These are phyloP conservation scores for Sus scrofa DNA, from an alignment of 2,113 vertebrate species.

Conservation along the genomic window DNA sequence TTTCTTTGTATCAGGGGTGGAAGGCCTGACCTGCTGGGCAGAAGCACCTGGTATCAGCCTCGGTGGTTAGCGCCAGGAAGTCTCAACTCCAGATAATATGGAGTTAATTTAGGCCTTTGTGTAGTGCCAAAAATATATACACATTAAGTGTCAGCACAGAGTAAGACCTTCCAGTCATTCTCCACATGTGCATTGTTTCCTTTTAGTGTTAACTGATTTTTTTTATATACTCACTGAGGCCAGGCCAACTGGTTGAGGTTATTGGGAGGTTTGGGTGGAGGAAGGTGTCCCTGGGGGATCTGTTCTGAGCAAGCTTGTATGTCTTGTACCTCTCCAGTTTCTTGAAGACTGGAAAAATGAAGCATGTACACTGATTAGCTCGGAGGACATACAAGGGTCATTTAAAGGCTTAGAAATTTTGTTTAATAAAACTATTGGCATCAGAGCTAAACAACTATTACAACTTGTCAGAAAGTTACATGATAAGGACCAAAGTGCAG, in stretches of 20 bases:
- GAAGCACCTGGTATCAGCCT: constrained; percentile 78
- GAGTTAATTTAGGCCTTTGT: constrained; percentile 78
- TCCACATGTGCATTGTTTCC: not conserved
- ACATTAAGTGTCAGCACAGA: constrained; percentile 54
- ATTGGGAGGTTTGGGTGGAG: not conserved
- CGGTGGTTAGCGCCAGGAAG: constrained; percentile 83
- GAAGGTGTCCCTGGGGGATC: not conserved
- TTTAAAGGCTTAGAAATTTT: constrained; percentile 22
- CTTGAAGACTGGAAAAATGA: constrained; percentile 11
- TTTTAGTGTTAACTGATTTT: constrained; percentile 55
- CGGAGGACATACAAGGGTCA: not conserved
- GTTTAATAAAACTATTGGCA: constrained; percentile 27
- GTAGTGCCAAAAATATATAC: constrained; percentile 62
- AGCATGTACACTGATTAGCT: not conserved
- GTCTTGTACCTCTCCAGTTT: constrained; percentile 21
- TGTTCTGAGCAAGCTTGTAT: not conserved
- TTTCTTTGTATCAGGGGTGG: constrained; percentile 67
- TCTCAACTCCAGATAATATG: constrained; percentile 67
- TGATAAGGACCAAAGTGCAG: not conserved
- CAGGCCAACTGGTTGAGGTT: not conserved
- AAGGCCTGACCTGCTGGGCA: constrained; percentile 71
- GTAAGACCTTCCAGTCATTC: not conserved
- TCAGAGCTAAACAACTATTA: not conserved
- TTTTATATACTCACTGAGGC: not conserved
- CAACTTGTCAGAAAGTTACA: constrained; percentile 10